Evolutionary conservation across 2,888 invertebrate genomes (phyloP).

Genomic region (Tryphoninae sp.): DNA sequence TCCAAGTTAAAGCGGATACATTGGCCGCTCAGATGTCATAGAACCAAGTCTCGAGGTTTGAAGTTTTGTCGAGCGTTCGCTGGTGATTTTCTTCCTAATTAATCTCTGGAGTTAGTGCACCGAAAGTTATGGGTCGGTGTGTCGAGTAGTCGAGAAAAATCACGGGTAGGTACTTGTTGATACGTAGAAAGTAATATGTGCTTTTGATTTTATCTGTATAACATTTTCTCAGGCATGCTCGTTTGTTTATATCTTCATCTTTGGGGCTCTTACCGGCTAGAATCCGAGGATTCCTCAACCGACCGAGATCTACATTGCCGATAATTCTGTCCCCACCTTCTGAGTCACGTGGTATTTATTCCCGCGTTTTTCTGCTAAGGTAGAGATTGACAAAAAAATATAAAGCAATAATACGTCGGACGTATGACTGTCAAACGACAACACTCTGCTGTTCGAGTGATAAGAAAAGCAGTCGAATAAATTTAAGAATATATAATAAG

Average conservation of each 20-base stretch:
- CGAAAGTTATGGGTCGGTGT: no score
- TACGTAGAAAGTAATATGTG: neutral
- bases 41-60: no score
- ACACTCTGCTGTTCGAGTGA: neutral
- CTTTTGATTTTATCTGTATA: no score
- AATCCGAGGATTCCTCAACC: neutral
- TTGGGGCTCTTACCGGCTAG: neutral
- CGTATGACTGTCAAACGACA: neutral
- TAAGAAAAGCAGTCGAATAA: neutral
- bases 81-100: no score
- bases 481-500: neutral
- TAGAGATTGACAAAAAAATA: no score
- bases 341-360: neutral
- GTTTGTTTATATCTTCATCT: neutral
- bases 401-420: neutral
- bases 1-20: no score
- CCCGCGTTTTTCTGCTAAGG: conserved; percentile 20
- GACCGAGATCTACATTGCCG: conserved; percentile 2
- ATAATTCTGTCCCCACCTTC: neutral
- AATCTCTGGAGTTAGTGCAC: neutral
- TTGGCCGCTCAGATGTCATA: no score
- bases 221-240: no score
- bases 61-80: no score
- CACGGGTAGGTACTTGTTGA: neutral
- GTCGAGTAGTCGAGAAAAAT: no score